These are phyloP conservation scores for Mizuhopecten yessoensis DNA, from an alignment of 1,140 invertebrate genomes.

Conservation along the genomic window DNA sequence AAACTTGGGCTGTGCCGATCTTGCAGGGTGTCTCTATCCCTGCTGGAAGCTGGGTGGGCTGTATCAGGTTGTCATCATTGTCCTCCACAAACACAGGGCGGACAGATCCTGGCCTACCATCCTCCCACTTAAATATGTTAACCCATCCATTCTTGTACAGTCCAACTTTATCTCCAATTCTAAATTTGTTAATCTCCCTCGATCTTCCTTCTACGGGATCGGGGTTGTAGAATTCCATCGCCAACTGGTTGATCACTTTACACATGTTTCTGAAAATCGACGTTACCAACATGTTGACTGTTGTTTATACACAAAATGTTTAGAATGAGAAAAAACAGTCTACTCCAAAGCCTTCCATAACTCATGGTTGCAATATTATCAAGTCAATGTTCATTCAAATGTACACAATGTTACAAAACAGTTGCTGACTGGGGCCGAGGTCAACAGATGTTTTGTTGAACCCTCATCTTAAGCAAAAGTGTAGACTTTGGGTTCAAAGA, in stretches of 20 bases:
- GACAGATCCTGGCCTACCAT: background rate
- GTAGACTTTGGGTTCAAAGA: too few species aligned
- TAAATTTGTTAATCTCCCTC: slow-evolving; percentile 67
- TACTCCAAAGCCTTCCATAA: too few species aligned
- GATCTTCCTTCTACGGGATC: slow-evolving; percentile 64
- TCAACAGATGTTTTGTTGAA: too few species aligned
- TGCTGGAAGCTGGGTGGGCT: background rate
- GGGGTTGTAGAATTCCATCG: slow-evolving; percentile 74
- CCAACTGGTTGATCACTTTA: slow-evolving; percentile 78
- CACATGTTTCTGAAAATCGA: slow-evolving; percentile 72
- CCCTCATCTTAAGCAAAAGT: too few species aligned
- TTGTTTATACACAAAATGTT: too few species aligned
- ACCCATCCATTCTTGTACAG: slow-evolving; percentile 76
- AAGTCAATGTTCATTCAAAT: too few species aligned
- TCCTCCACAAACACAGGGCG: background rate
- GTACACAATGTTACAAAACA: too few species aligned
- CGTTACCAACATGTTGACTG: too few species aligned
- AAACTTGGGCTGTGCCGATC: background rate
- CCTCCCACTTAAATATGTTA: slow-evolving; percentile 56
- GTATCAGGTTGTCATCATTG: background rate
- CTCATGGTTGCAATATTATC: too few species aligned
- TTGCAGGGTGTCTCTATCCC: background rate
- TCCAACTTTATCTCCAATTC: slow-evolving; percentile 77
- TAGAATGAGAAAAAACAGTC: too few species aligned
- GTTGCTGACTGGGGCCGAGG: too few species aligned